Percentiles rank a stretch among this genome's conserved stretches.
Conservation (phyloP, 2,888 invertebrate species). For the Heliconius hortense region DNA sequence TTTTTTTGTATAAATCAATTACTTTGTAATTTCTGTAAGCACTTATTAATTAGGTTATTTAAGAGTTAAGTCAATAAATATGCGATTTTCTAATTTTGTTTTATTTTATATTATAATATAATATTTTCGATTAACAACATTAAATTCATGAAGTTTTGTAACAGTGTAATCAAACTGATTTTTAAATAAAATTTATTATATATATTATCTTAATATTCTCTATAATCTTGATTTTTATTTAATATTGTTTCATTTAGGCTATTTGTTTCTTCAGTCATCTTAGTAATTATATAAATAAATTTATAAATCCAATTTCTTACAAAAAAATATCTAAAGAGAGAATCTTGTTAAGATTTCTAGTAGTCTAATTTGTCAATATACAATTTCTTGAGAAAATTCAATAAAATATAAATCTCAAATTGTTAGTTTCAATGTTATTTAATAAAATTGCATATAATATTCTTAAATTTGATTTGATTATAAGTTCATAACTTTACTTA, state of each 20-base stretch:
- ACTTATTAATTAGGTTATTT: conserved; percentile 14
- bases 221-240: too few relatives aligned
- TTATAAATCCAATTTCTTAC: too few relatives aligned
- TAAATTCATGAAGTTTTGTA: not conserved
- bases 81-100: not conserved
- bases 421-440: not conserved
- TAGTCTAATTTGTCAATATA: too few relatives aligned
- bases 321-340: too few relatives aligned
- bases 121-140: not conserved
- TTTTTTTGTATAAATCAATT: conserved; percentile 20
- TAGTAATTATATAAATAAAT: not conserved
- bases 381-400: too few relatives aligned
- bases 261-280: not conserved
- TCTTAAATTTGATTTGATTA: not conserved
- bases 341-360: too few relatives aligned
- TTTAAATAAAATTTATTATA: too few relatives aligned
- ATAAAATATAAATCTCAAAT: not conserved
- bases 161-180: not conserved
- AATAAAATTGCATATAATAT: not conserved
- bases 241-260: not conserved
- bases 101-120: conserved; percentile 1
- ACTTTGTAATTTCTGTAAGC: conserved; percentile 23
- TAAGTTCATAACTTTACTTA: not conserved
- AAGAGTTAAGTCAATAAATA: conserved; percentile 11
- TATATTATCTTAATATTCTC: not conserved